Percentiles rank a stretch among this genome's conserved stretches.
These are phyloP conservation scores for Drosophila kohkoa DNA, from an alignment of 1,140 invertebrate species.

Conservation along the genomic window DNA sequence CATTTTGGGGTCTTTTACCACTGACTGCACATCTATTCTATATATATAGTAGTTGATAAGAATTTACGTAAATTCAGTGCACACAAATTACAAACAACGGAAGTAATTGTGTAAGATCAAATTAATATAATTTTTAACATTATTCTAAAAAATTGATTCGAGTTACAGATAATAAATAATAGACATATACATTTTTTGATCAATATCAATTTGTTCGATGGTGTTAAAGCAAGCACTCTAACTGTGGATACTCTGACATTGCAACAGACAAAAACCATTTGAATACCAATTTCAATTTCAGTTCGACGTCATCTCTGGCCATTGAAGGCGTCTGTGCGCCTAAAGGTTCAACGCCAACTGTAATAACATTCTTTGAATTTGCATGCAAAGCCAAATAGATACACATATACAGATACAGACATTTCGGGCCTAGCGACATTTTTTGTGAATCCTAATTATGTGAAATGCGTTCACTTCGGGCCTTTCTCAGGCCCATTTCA, in stretches of 20 bases:
- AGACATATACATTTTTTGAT: not conserved
- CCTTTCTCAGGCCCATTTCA: slow-evolving; percentile 36
- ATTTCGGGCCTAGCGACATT: slow-evolving; percentile 44
- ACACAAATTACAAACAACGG: too few relatives aligned
- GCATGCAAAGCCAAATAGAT: slow-evolving; percentile 42
- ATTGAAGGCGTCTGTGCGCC: slow-evolving; percentile 12
- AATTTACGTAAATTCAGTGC: too few relatives aligned
- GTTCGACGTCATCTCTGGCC: slow-evolving; percentile 9
- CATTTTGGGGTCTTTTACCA: too few relatives aligned
- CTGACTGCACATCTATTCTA: too few relatives aligned
- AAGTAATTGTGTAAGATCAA: too few relatives aligned
- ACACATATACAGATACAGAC: slow-evolving; percentile 19
- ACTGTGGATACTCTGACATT: not conserved
- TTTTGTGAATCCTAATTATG: slow-evolving; percentile 63
- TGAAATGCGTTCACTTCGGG: slow-evolving; percentile 60
- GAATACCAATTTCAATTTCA: slow-evolving; percentile 9
- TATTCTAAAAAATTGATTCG: not conserved
- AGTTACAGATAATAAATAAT: not conserved
- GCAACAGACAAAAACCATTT: not conserved
- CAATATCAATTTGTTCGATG: not conserved
- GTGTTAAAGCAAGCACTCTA: not conserved
- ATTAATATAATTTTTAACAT: too few relatives aligned
- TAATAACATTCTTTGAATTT: slow-evolving; percentile 71
- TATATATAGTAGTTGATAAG: too few relatives aligned
- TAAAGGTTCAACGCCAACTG: slow-evolving; percentile 53